These are phyloP conservation scores for Sebastes alutus DNA, from an alignment of 2,797 vertebrate species.

Conservation along the genomic window DNA sequence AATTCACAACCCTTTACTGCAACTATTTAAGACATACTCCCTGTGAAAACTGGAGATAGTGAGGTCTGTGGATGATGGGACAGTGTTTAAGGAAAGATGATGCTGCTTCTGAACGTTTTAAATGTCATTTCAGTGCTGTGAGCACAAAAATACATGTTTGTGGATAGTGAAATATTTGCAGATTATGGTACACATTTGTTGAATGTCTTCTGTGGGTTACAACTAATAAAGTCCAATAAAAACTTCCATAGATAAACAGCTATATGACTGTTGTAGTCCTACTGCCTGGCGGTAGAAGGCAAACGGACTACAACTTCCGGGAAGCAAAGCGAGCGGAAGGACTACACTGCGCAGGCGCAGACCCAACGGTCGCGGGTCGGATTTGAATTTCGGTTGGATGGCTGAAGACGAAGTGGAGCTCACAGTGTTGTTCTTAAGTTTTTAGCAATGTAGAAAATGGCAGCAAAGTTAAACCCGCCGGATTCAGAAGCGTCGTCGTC, in stretches of 20 bases:
- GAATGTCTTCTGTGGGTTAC: no score
- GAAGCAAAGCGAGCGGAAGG: background rate
- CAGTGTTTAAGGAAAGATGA: background rate
- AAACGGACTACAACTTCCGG: conserved; percentile 59
- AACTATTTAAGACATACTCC: background rate
- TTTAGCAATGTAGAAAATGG: conserved; percentile 80
- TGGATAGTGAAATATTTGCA: no score
- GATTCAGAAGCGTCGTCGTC: conserved; percentile 44
- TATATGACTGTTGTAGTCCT: background rate
- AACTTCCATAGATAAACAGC: no score
- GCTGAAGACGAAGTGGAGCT: background rate
- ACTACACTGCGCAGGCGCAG: conserved; percentile 75
- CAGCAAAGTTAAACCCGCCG: conserved; percentile 30
- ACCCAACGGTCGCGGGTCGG: conserved; percentile 82
- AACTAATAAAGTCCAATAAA: no score
- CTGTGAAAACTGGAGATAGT: background rate
- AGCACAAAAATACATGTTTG: background rate
- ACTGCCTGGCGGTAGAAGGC: accelerated
- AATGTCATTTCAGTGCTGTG: background rate
- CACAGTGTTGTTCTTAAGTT: background rate
- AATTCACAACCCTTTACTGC: background rate
- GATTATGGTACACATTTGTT: accelerated
- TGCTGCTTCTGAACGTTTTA: background rate
- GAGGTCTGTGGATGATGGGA: background rate
- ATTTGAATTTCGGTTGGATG: conserved; percentile 82